Base-by-base conservation (phyloP, 1,140 invertebrate species). In the Bombyx mandarina region DNA sequence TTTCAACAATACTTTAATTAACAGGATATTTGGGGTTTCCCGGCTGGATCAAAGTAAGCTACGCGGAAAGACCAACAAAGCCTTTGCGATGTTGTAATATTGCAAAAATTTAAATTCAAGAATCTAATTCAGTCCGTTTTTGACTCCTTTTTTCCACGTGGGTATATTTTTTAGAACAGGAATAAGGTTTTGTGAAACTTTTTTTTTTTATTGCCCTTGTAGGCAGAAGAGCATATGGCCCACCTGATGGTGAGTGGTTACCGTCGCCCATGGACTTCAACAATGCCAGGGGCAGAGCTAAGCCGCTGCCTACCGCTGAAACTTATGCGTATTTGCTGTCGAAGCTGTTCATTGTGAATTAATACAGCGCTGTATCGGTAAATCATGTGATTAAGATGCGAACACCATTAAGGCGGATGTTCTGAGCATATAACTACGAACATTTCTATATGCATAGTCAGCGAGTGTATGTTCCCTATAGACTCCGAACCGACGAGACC, bases 351-450 rank as follows among this genome's bases (percentile, higher is more conserved):
- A 54, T 46, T 54, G 43, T 43, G 26, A 45, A 54, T 22, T 45
- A 54, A 54, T 54, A 44, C 43, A 54, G 53, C 45, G 10, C 53
- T 54, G 42, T 54, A 54, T 45, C 53, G 53, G 53, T 54, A 54
- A 54, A 54, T 54, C 53, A 54, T 18, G 43, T 54, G 12, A 54
- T 54, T 54, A 54, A n/a, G 8, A 22, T 45, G n/a, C 26, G 53
- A 54, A 54, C 53, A 54, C 18, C 43, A 45, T 54, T 54, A 54
- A 54, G 53, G 53, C 53, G 45, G 43, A 43, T 56, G 59, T 58
- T 59, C 58, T 58, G 54, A 58, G 56, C 52, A 58, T 51, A 26
- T 35, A 56, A 57, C 55, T 49, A 61, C 54, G 26, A 54, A 60
- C 57, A 49, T n/a, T 61, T 43, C 49, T 61, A 61, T 56, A 56